phyloP scores from a whole-genome alignment of 2,888 invertebrate genomes.

The Incurvaria masculella region DNA sequence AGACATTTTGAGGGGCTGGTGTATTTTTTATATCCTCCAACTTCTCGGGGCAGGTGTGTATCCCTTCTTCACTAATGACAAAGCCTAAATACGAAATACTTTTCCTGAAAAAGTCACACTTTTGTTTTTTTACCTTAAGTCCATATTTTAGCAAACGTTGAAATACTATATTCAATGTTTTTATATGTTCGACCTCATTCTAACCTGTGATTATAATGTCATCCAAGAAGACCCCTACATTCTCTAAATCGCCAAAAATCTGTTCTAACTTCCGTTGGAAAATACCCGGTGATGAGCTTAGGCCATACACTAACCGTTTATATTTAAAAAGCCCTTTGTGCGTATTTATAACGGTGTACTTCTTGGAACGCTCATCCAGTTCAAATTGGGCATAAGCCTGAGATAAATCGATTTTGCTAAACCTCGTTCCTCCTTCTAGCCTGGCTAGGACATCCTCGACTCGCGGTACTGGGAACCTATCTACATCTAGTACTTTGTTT shows the following conservation, averaged over 20 bases:
- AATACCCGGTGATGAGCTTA: neutral
- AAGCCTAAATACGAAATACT: neutral
- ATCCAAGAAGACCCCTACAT: neutral
- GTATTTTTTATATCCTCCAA: neutral
- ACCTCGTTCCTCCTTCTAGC: neutral
- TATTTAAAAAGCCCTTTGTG: neutral
- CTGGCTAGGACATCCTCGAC: neutral
- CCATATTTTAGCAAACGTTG: neutral
- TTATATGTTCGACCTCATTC: neutral
- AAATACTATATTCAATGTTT: neutral
- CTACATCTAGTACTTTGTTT: neutral
- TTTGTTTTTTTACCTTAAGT: neutral
- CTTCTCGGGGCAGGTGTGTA: neutral
- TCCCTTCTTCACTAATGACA: neutral
- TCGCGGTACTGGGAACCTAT: constrained; percentile 1
- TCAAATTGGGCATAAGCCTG: neutral
- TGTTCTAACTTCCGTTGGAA: neutral
- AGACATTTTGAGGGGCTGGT: neutral
- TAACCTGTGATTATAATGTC: neutral
- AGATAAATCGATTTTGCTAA: neutral
- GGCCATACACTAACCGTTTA: neutral
- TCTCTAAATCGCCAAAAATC: neutral
- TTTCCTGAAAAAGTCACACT: neutral
- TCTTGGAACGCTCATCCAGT: neutral
- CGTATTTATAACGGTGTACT: neutral